Conservation (phyloP, 2,113 vertebrate genomes). For the Scatophagus argus region DNA sequence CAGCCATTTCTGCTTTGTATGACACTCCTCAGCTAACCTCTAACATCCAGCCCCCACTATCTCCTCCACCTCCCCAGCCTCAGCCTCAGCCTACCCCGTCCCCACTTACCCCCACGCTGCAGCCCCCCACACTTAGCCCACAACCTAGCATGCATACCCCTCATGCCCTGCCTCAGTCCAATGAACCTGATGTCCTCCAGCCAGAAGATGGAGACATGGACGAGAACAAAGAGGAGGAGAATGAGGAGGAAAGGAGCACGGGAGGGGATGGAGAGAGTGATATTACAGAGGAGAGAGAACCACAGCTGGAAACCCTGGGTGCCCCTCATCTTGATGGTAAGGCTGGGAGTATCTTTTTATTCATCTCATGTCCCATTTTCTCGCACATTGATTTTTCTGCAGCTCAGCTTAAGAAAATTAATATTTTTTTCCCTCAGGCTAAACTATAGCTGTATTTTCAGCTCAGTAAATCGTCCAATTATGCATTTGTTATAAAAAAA, state of each 20-base stretch:
- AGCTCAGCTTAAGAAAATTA: constrained; percentile 12
- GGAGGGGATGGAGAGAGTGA: constrained; percentile 66
- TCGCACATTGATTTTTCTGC: constrained; percentile 5
- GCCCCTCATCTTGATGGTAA: constrained; percentile 78
- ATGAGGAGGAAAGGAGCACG: constrained; percentile 61
- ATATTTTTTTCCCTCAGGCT: background rate
- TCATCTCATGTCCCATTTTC: constrained; percentile 1
- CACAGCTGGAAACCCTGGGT: constrained; percentile 74
- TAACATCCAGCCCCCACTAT: constrained; percentile 68
- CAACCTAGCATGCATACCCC: constrained; percentile 73
- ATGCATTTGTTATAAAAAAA: background rate
- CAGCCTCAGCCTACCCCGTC: constrained; percentile 67
- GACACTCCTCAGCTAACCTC: constrained; percentile 88
- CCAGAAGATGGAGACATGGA: constrained; percentile 68
- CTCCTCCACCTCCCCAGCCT: constrained; percentile 66
- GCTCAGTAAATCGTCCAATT: background rate
- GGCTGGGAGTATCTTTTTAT: constrained; percentile 1
- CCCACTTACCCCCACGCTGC: constrained; percentile 72
- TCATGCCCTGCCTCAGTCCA: constrained; percentile 67
- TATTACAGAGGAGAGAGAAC: constrained; percentile 58
- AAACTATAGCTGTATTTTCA: constrained; percentile 1
- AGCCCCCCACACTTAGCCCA: constrained; percentile 75
- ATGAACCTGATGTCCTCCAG: constrained; percentile 78
- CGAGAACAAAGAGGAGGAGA: constrained; percentile 69
- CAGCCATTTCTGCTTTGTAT: constrained; percentile 92